A percentile compares a stretch with the other conserved stretches of the same genome.
Conservation (phyloP, 2,888 invertebrate genomes). For the Nomada fabriciana region DNA sequence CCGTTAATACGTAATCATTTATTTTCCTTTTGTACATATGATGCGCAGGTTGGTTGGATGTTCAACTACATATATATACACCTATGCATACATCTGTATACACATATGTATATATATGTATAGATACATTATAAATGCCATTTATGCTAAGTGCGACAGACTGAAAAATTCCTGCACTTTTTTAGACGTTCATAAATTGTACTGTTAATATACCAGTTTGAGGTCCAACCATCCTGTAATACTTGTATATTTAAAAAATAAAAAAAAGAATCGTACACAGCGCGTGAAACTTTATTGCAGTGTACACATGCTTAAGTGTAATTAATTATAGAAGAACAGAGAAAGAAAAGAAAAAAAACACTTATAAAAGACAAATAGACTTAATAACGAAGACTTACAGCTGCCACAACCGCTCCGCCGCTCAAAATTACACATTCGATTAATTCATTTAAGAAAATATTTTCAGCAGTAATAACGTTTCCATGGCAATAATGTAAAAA, state of each 20-base stretch:
- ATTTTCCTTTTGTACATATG: slow-evolving; percentile 60
- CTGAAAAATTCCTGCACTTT: slow-evolving; percentile 63
- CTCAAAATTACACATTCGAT: slow-evolving; percentile 61
- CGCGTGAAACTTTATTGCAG: slow-evolving; percentile 31
- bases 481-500: slow-evolving; percentile 70
- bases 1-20: slow-evolving; percentile 55
- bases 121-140: slow-evolving; percentile 22
- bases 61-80: slow-evolving; percentile 37
- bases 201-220: slow-evolving; percentile 46
- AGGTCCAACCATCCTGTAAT: slow-evolving; percentile 58
- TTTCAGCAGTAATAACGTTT: slow-evolving; percentile 73
- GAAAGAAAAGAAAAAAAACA: slow-evolving; percentile 3
- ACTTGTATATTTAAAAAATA: slow-evolving; percentile 52
- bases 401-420: slow-evolving; percentile 67
- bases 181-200: slow-evolving; percentile 50
- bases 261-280: slow-evolving; percentile 31
- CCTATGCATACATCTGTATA: neutral
- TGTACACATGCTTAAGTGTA: slow-evolving; percentile 51
- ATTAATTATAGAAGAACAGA: slow-evolving; percentile 31
- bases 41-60: slow-evolving; percentile 59
- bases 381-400: slow-evolving; percentile 52
- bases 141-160: slow-evolving; percentile 59
- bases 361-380: slow-evolving; percentile 55
- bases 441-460: slow-evolving; percentile 61
- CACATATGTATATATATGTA: neutral